These are phyloP conservation scores for Scatophagus argus DNA, from an alignment of 2,113 vertebrate species.

Conservation along the genomic window DNA sequence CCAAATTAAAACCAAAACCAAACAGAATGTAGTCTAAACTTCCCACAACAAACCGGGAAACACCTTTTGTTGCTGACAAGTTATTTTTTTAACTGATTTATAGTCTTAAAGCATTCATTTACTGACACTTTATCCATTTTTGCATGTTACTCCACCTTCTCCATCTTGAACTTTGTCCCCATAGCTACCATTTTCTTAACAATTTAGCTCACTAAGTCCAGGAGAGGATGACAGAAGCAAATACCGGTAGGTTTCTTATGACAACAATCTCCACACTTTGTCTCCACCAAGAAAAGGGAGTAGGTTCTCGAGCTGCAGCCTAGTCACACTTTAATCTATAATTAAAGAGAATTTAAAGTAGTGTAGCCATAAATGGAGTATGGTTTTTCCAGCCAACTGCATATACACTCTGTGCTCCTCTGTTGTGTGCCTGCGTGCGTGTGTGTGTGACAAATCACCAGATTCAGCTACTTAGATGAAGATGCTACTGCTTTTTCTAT, in stretches of 20 bases:
- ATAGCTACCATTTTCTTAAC: not conserved
- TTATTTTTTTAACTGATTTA: slow-evolving; percentile 57
- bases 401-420: slow-evolving; percentile 24
- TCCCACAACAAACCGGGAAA: not conserved
- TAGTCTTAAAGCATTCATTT: slow-evolving; percentile 24
- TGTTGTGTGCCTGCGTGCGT: slow-evolving; percentile 18
- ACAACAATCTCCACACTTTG: slow-evolving; percentile 34
- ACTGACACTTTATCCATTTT: slow-evolving; percentile 20
- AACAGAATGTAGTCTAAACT: not conserved
- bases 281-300: slow-evolving; percentile 49
- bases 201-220: slow-evolving; percentile 11
- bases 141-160: not conserved
- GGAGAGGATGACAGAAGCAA: slow-evolving; percentile 24
- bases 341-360: slow-evolving; percentile 78
- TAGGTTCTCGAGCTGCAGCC: slow-evolving; percentile 52
- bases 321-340: slow-evolving; percentile 75
- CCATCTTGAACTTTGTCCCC: slow-evolving; percentile 38
- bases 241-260: slow-evolving; percentile 19
- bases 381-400: slow-evolving; percentile 65
- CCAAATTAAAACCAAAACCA: too few species aligned
- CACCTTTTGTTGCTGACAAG: not conserved
- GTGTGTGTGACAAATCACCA: slow-evolving; percentile 40
- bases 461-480: slow-evolving; percentile 57
- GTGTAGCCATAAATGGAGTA: slow-evolving; percentile 69
- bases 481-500: slow-evolving; percentile 38